phyloP scores from a whole-genome alignment of 1,140 invertebrate genomes.

The Zaprionus tsacasi region DNA sequence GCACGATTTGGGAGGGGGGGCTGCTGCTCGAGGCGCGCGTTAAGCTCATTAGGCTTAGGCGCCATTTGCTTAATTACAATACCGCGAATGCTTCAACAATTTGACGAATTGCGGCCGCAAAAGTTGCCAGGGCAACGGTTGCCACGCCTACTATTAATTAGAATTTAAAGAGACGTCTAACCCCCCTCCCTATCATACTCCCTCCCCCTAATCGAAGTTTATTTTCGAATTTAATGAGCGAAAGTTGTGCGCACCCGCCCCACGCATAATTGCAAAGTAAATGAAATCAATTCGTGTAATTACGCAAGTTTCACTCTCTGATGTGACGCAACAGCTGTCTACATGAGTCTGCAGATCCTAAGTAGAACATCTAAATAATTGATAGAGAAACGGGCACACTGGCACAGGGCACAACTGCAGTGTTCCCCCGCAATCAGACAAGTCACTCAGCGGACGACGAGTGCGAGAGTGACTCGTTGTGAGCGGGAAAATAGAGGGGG shows the following conservation, averaged over 20 bases:
- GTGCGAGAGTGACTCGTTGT: not conserved
- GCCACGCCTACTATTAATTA: constrained; percentile 28
- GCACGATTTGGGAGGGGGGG: not conserved
- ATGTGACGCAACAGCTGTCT: constrained; percentile 24
- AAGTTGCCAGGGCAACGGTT: constrained; percentile 20
- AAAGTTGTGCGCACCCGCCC: constrained; percentile 41
- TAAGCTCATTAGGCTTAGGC: constrained; percentile 47
- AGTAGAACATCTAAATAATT: constrained; percentile 24
- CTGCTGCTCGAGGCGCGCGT: constrained; percentile 10
- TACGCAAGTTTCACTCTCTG: constrained; percentile 52
- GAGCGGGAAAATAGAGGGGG: too few relatives aligned
- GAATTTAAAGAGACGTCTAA: constrained; percentile 14
- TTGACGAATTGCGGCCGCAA: constrained; percentile 8
- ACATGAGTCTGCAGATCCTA: constrained; percentile 16
- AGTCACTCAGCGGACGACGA: not conserved
- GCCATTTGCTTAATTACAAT: constrained; percentile 47
- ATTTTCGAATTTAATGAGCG: constrained; percentile 42
- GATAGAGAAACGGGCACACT: constrained; percentile 4
- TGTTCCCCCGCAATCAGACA: constrained; percentile 23
- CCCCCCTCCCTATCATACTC: not conserved
- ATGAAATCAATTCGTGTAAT: constrained; percentile 67
- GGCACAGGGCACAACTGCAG: constrained; percentile 8
- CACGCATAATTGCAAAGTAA: constrained; percentile 74
- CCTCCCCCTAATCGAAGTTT: constrained; percentile 22
- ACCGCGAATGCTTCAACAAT: constrained; percentile 21